Conservation (phyloP, 2,888 invertebrate genomes). For the Chamaedrilus cognettii region DNA sequence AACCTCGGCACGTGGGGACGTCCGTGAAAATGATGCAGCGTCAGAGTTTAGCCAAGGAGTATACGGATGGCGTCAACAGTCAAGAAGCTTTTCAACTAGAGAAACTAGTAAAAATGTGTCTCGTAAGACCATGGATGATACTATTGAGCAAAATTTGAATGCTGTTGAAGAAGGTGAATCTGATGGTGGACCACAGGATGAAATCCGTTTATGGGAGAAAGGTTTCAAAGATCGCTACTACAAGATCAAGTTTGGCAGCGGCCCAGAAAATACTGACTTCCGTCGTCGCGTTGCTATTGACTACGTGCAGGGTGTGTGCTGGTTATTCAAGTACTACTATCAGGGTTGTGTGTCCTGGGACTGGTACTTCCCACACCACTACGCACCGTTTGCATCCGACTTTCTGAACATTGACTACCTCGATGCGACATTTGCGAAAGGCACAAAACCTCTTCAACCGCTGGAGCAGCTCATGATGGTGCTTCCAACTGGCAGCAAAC, state of each 20-base stretch:
- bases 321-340: slow-evolving; percentile 98
- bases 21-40: no score
- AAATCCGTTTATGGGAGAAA: slow-evolving; percentile 83
- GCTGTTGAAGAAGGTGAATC: no score
- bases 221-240: slow-evolving; percentile 99
- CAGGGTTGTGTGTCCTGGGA: slow-evolving; percentile 99
- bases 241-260: slow-evolving; percentile 66
- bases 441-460: slow-evolving; percentile 91
- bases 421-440: slow-evolving; percentile 79
- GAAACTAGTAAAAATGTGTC: no score
- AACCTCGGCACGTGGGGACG: no score
- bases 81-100: no score
- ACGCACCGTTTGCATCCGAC: slow-evolving; percentile 99
- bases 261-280: slow-evolving; percentile 68
- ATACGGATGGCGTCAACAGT: no score
- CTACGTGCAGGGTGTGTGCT: slow-evolving; percentile 94
- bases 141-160: no score
- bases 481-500: slow-evolving; percentile 95
- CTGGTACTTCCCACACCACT: slow-evolving; percentile 99
- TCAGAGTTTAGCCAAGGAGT: no score
- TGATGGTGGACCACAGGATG: slow-evolving; percentile 79
- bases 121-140: no score
- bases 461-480: slow-evolving; percentile 99
- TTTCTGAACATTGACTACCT: slow-evolving; percentile 88
- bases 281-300: slow-evolving; percentile 88